A percentile compares a stretch with the other conserved stretches of the same genome.
Conservation (phyloP, 1,140 invertebrate species). For the Varroa destructor region DNA sequence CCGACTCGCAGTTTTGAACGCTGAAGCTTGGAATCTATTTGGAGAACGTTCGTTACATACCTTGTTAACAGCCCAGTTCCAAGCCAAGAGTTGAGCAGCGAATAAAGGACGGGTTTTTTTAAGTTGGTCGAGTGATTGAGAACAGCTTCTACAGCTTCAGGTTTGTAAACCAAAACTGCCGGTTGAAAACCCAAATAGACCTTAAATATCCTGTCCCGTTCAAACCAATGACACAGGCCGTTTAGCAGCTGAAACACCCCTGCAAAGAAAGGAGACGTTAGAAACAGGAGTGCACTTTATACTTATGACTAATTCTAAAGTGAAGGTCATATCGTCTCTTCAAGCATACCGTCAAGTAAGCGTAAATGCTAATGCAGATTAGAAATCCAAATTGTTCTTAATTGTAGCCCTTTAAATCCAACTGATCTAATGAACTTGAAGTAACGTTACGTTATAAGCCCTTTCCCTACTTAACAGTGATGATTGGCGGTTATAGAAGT, state of each 20-base stretch:
- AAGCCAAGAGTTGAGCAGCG: slow-evolving; percentile 52
- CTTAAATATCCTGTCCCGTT: slow-evolving; percentile 35
- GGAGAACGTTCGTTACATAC: not conserved
- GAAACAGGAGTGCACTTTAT: not conserved
- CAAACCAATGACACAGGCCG: slow-evolving; percentile 34
- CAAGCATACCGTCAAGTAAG: too few relatives aligned
- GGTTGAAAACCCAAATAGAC: slow-evolving; percentile 36
- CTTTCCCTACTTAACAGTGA: too few relatives aligned
- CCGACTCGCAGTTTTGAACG: too few relatives aligned
- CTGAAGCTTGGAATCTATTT: too few relatives aligned
- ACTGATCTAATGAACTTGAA: too few relatives aligned
- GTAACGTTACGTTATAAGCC: too few relatives aligned
- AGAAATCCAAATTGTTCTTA: too few relatives aligned
- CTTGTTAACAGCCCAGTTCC: slow-evolving; percentile 48
- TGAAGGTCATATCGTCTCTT: too few relatives aligned
- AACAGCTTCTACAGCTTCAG: slow-evolving; percentile 40
- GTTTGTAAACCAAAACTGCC: slow-evolving; percentile 35
- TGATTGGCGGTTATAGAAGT: too few relatives aligned
- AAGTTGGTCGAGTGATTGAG: slow-evolving; percentile 51
- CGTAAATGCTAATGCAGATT: too few relatives aligned
- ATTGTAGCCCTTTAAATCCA: too few relatives aligned
- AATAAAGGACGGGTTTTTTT: slow-evolving; percentile 53
- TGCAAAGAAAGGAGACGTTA: slow-evolving; percentile 13
- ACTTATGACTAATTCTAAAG: too few relatives aligned
- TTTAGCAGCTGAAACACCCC: slow-evolving; percentile 35